A percentile compares a stretch with the other conserved stretches of the same genome.
Evolutionary conservation across 2,797 vertebrate species (phyloP).

Genomic region (Pseudomugil tenellus): DNA sequence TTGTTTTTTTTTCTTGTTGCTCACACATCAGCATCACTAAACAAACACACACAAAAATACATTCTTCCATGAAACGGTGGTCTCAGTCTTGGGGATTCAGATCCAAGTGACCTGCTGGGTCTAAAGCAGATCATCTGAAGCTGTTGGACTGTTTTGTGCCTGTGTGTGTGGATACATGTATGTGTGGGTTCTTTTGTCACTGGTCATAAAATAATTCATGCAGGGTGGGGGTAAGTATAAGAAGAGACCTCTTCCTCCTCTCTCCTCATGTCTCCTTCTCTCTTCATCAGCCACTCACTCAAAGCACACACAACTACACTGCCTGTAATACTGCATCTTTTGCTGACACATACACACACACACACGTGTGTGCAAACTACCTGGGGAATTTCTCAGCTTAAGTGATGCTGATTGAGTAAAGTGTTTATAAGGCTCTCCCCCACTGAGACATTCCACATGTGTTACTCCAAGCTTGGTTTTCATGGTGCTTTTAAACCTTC

Average conservation of each 20-base stretch:
- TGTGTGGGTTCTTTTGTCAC: slow-evolving; percentile 56
- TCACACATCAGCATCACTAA: slow-evolving; percentile 6
- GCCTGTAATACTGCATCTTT: slow-evolving; percentile 11
- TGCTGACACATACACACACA: neutral
- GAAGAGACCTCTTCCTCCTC: slow-evolving; percentile 65
- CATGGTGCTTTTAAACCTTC: neutral
- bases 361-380: slow-evolving; percentile 15
- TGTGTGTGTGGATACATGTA: slow-evolving; percentile 6
- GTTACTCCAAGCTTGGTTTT: slow-evolving; percentile 10
- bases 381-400: slow-evolving; percentile 22
- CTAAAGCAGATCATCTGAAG: slow-evolving; percentile 23
- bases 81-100: slow-evolving; percentile 10
- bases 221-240: slow-evolving; percentile 18
- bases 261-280: slow-evolving; percentile 66
- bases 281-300: slow-evolving; percentile 63
- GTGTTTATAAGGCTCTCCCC: slow-evolving; percentile 9
- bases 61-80: neutral
- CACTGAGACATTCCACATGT: slow-evolving; percentile 4
- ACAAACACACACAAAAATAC: slow-evolving; percentile 9
- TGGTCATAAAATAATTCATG: slow-evolving; percentile 65
- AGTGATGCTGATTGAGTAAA: slow-evolving; percentile 38
- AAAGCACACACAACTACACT: slow-evolving; percentile 13
- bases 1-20: neutral
- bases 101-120: slow-evolving; percentile 27
- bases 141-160: neutral